These are phyloP conservation scores for Pherbina coryleti DNA, from an alignment of 2,888 invertebrate genomes.

Conservation along the genomic window DNA sequence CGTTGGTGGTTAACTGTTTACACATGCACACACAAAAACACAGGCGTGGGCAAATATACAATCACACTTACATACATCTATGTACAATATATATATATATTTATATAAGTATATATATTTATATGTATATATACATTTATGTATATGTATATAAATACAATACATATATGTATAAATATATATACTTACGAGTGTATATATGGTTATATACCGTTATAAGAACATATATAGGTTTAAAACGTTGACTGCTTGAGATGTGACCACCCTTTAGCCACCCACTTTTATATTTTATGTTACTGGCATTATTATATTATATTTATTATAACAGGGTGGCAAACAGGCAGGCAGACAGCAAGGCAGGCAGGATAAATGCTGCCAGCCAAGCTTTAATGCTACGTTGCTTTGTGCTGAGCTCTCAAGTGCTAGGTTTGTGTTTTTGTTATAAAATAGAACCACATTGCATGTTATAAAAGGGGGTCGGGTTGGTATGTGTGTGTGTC, in stretches of 20 bases:
- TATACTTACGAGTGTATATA: neutral
- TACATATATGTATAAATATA: neutral
- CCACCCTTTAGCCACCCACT: conserved; percentile 47
- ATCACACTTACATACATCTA: neutral
- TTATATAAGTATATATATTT: neutral
- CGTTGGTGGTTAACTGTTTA: conserved; percentile 37
- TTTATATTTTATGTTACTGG: conserved; percentile 50
- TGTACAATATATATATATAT: neutral
- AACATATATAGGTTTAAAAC: conserved; percentile 8
- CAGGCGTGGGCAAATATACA: conserved; percentile 15
- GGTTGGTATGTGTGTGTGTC: neutral
- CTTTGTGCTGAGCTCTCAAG: neutral
- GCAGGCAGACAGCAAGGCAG: neutral
- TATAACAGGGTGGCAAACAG: conserved; percentile 48
- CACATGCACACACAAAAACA: conserved; percentile 30
- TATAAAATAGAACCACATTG: conserved; percentile 41
- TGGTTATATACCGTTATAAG: neutral
- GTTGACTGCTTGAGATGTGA: conserved; percentile 34
- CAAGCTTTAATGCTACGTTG: neutral
- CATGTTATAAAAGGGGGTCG: conserved; percentile 9
- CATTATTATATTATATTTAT: conserved; percentile 64
- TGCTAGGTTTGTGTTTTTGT: conserved; percentile 33
- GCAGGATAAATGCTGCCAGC: neutral
- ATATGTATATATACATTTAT: neutral
- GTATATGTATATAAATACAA: neutral